These are phyloP conservation scores for Athene cunicularia DNA, from an alignment of 2,113 vertebrate genomes.

Conservation along the genomic window DNA sequence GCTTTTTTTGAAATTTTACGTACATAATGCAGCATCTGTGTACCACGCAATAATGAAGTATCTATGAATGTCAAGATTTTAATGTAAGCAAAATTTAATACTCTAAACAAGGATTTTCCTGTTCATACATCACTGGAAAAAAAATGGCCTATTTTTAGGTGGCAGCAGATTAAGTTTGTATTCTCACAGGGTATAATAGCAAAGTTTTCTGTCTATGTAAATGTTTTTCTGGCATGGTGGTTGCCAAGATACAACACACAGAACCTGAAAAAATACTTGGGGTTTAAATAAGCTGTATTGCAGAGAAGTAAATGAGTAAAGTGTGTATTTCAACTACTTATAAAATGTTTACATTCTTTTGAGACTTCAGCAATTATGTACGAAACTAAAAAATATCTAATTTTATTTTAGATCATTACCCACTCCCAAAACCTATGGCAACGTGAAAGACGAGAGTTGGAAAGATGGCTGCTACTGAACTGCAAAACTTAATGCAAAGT, in stretches of 20 bases:
- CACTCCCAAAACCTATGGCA: constrained; percentile 86
- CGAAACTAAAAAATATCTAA: constrained; percentile 10
- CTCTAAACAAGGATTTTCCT: neutral
- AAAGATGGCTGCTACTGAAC: constrained; percentile 96
- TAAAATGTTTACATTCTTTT: neutral
- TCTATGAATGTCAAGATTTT: neutral
- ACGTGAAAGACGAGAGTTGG: constrained; percentile 92
- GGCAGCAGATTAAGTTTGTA: neutral
- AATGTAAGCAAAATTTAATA: neutral
- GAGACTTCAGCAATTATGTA: neutral
- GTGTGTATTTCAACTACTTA: neutral
- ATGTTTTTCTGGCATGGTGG: neutral
- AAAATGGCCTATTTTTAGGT: neutral
- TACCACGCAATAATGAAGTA: neutral
- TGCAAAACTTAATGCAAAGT: constrained; percentile 58
- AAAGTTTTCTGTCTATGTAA: neutral
- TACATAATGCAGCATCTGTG: neutral
- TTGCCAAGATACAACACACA: neutral
- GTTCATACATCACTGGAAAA: neutral
- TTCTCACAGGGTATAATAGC: neutral
- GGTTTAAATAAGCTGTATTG: neutral
- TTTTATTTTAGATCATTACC: constrained; percentile 88
- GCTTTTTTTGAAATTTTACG: neutral
- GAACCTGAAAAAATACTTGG: neutral
- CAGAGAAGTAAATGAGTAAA: neutral